Evolutionary conservation across 2,888 invertebrate species (phyloP).

Genomic region (Pediacus dermestoides): DNA sequence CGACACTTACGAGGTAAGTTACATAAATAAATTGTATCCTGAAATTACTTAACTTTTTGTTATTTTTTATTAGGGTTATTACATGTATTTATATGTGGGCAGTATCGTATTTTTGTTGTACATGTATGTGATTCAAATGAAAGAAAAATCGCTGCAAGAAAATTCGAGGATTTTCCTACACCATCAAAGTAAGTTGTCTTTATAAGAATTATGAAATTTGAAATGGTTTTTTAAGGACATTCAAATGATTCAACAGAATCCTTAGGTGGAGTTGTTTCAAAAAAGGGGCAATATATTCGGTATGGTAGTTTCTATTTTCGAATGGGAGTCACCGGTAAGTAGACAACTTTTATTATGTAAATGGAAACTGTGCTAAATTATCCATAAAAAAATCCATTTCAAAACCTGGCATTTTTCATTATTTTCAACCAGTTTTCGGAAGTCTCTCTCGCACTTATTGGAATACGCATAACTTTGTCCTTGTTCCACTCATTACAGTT

Average conservation of each 20-base stretch:
- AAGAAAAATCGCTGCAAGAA: slow-evolving; percentile 39
- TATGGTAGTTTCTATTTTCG: slow-evolving; percentile 63
- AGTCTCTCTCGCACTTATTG: too few species aligned
- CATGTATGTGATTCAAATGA: slow-evolving; percentile 62
- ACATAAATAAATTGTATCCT: not conserved
- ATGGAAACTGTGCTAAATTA: too few species aligned
- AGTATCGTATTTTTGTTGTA: slow-evolving; percentile 81
- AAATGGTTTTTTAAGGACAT: slow-evolving; percentile 11
- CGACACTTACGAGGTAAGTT: slow-evolving; percentile 23
- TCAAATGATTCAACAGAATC: slow-evolving; percentile 42
- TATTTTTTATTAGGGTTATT: slow-evolving; percentile 66
- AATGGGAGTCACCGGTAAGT: slow-evolving; percentile 60
- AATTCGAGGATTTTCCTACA: slow-evolving; percentile 14
- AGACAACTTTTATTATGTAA: too few species aligned
- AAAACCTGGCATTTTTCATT: too few species aligned
- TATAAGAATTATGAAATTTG: not conserved
- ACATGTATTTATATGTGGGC: slow-evolving; percentile 81
- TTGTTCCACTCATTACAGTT: too few species aligned
- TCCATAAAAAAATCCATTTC: too few species aligned
- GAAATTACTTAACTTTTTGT: slow-evolving; percentile 22
- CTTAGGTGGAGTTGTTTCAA: slow-evolving; percentile 22
- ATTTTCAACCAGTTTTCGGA: too few species aligned
- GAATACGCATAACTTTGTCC: too few species aligned
- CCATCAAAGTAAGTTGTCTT: not conserved
- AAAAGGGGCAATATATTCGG: slow-evolving; percentile 41